Percentiles rank a stretch among this genome's conserved stretches.
These are phyloP conservation scores for Rhabditoides inermis DNA, from an alignment of 2,888 invertebrate genomes.

Conservation along the genomic window DNA sequence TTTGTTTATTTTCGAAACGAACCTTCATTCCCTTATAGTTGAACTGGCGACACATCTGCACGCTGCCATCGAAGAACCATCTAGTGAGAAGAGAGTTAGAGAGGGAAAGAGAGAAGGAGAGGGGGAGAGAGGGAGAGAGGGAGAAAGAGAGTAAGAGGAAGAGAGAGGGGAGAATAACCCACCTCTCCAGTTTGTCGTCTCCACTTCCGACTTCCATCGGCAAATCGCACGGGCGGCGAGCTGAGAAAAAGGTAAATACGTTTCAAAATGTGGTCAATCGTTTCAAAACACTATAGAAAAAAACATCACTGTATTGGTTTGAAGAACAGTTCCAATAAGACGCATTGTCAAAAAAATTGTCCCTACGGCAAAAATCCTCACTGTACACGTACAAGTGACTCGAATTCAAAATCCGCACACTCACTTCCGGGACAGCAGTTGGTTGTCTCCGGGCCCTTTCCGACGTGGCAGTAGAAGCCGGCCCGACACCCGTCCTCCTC, in stretches of 20 bases:
- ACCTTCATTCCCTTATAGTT: constrained; percentile 38
- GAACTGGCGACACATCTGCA: constrained; percentile 35
- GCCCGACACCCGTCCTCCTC: constrained; percentile 19
- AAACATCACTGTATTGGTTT: no score
- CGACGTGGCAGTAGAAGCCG: constrained; percentile 48
- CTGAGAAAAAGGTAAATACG: constrained; percentile 12
- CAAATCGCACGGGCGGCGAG: constrained; percentile 33
- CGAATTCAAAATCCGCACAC: constrained; percentile 4
- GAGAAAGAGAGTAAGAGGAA: constrained; percentile 1
- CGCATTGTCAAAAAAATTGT: no score
- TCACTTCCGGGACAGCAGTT: constrained; percentile 51
- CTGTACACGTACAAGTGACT: background rate
- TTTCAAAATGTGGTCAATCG: no score
- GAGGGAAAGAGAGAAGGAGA: background rate
- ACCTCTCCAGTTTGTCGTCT: constrained; percentile 25
- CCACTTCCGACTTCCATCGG: constrained; percentile 32
- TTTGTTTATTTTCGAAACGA: no score
- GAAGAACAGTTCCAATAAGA: no score
- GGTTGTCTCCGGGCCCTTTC: constrained; percentile 45
- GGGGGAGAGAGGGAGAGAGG: background rate
- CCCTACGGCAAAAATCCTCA: no score
- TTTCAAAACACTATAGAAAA: no score
- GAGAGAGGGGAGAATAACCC: background rate
- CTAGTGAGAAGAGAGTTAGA: constrained; percentile 1
- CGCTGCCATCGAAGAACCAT: constrained; percentile 39